Evolutionary conservation across 2,888 invertebrate genomes (phyloP), one percentile per base, ranked within the genome.

Genomic region (Dynastes hyllus): DNA sequence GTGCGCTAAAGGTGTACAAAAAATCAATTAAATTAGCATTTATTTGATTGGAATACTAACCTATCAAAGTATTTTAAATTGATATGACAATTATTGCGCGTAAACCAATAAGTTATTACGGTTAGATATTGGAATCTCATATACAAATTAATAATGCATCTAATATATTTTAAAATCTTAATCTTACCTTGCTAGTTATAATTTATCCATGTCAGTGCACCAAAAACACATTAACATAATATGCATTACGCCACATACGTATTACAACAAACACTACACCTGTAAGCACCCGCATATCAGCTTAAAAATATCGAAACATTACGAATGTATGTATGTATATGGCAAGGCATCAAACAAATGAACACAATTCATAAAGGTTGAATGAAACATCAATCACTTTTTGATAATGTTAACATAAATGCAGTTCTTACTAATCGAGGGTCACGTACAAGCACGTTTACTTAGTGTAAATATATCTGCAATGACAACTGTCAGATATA

Each of bases 361-460:
- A 61, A 61, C 22, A 75, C 27, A 75, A 75, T 61, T 61, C 61
- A 22, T 45, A 75, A 75, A 75, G 27, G 45, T 75, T 61, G 61
- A 75, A 75, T 32, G 73, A 75, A 75, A 61, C 45, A 75, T 75
- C 73, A 75, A 75, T 75, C 73, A 61, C 73, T 75, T 40, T 75
- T 75, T 71, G 16, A 61, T 40, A 61, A 75, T 45, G 45, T 61
- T 69, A 29, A 69, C 13, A 27, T 51, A 51, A 50, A 51, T 22
- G 22, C 40, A 37, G 6, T 65, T 37, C 22, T 50, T 22, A 16
- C 45, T 8, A 45, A 45, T 45, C 65, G 40, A 40, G 32, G 37
- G 45, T 3, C 66, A 67, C 45, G 40, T 13, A 67, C 40, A 67
- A 67, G 40, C 40, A 16, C 51, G 29, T 29, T 22, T 11, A 29